Percentiles rank a stretch among this genome's conserved stretches.
These are phyloP conservation scores for Amphiura filiformis DNA, from an alignment of 35 echinoderm and acorn worm genomes.

Conservation along the genomic window DNA sequence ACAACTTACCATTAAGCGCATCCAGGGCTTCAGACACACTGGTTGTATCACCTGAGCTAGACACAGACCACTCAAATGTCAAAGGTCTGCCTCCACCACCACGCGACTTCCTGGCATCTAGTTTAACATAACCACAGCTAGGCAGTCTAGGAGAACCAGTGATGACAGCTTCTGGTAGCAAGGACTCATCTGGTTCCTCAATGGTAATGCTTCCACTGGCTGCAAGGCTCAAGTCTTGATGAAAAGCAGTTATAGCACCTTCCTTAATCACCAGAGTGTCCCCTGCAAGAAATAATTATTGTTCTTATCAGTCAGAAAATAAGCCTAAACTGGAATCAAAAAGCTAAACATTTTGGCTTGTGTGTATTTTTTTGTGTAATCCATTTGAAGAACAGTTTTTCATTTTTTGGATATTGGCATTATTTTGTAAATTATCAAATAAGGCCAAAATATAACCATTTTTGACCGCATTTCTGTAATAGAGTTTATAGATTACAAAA, in stretches of 20 bases:
- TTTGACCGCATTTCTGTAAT: no score
- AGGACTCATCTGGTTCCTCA: constrained; percentile 39
- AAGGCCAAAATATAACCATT: no score
- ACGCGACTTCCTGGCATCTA: constrained; percentile 67
- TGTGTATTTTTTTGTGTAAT: no score
- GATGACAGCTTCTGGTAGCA: constrained; percentile 61
- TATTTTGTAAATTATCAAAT: no score
- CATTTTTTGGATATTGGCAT: no score
- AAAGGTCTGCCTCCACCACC: constrained; percentile 73
- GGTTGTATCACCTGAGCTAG: constrained; percentile 47
- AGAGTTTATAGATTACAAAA: no score
- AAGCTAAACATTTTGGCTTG: not conserved
- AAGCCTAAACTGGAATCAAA: no score
- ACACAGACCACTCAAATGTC: constrained; percentile 71
- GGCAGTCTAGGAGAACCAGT: constrained; percentile 66
- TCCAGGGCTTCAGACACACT: constrained; percentile 28
- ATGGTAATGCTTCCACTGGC: constrained; percentile 27
- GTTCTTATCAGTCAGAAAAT: no score
- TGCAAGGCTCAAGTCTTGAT: constrained; percentile 51
- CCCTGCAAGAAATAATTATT: no score
- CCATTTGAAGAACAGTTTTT: no score
- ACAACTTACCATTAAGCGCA: constrained; percentile 58
- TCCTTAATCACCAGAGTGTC: constrained; percentile 48
- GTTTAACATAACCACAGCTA: constrained; percentile 77
- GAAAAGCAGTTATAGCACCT: constrained; percentile 61